These are phyloP conservation scores for Calyptomena viridis DNA, from an alignment of 2,113 vertebrate genomes.

Conservation along the genomic window DNA sequence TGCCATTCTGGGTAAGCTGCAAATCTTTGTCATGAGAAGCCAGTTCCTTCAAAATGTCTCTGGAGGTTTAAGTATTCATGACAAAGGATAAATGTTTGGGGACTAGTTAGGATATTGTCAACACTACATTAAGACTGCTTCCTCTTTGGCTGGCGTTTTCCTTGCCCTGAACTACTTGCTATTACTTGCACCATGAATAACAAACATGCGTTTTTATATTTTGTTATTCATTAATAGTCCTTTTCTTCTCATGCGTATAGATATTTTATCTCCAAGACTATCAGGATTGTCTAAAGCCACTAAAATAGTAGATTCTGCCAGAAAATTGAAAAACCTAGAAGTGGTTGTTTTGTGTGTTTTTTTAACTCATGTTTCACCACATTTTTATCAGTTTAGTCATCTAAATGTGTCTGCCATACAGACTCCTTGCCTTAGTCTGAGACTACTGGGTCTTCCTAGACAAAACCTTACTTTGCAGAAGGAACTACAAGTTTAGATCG, in stretches of 20 bases:
- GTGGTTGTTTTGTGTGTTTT: neutral
- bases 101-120: neutral
- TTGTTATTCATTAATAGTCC: neutral
- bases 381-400: neutral
- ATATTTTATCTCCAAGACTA: neutral
- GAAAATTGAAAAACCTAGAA: neutral
- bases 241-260: neutral
- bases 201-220: neutral
- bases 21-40: neutral
- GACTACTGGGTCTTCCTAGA: neutral
- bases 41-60: neutral
- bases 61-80: neutral
- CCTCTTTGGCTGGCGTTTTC: neutral
- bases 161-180: neutral
- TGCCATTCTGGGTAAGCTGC: neutral
- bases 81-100: neutral
- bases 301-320: neutral
- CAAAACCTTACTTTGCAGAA: neutral
- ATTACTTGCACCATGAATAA: neutral
- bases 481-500: neutral
- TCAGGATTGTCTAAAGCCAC: neutral
- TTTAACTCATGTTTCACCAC: neutral
- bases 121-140: conserved; percentile 1
- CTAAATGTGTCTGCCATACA: neutral
- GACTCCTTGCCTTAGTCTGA: neutral